These are phyloP conservation scores for Darevskia nairensis DNA, from an alignment of 2,797 vertebrate species.

Conservation along the genomic window DNA sequence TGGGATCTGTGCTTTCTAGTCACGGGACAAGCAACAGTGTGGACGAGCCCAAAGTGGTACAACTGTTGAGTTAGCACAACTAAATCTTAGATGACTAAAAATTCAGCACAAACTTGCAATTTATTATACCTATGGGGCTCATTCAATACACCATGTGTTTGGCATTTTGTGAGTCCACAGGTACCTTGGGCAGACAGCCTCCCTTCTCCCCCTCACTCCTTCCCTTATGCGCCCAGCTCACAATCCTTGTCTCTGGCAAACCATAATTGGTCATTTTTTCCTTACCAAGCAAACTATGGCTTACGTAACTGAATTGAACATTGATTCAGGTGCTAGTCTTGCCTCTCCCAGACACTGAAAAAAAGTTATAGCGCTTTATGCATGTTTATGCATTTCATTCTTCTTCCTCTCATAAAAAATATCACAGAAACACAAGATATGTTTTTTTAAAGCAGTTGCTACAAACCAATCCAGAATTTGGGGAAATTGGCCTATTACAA, in stretches of 20 bases:
- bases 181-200: background rate
- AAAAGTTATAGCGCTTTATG: background rate
- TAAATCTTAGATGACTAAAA: background rate
- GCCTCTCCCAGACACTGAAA: background rate
- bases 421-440: background rate
- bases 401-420: background rate
- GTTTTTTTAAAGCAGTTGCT: background rate
- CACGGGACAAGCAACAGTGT: too few relatives aligned
- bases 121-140: too few relatives aligned
- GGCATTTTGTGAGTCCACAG: background rate
- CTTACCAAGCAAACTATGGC: background rate
- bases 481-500: background rate
- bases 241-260: background rate
- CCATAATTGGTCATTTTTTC: background rate
- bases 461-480: background rate
- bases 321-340: background rate
- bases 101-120: background rate
- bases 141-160: background rate
- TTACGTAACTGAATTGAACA: too few relatives aligned
- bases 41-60: background rate
- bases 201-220: too few relatives aligned
- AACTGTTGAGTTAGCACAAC: background rate
- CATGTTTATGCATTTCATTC: background rate
- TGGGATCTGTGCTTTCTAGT: too few relatives aligned
- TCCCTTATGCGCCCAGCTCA: background rate